Conservation (phyloP, 2,797 vertebrate species). For the Scomberomorus guttatus region DNA sequence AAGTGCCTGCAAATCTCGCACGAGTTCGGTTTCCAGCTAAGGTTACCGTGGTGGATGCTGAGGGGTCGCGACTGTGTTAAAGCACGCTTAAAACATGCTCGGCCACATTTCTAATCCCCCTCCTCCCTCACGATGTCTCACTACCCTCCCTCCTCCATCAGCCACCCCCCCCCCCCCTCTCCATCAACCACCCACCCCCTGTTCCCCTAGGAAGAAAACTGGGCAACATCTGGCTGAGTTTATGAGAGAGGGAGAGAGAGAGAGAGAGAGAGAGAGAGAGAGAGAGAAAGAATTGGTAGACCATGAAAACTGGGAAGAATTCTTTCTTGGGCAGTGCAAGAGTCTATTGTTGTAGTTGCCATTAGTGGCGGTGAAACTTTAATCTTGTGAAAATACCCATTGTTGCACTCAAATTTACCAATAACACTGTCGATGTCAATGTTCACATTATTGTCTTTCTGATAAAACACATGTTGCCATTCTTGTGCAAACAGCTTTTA, state of each 20-base stretch:
- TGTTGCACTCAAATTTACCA: constrained; percentile 65
- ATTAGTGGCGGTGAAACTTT: constrained; percentile 72
- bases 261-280: constrained; percentile 10
- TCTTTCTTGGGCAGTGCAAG: constrained; percentile 72
- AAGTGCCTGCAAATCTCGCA: constrained; percentile 33
- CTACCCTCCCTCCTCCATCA: constrained; percentile 47
- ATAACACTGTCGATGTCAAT: constrained; percentile 40
- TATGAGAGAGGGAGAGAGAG: constrained; percentile 68
- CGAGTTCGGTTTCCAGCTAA: constrained; percentile 53
- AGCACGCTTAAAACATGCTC: constrained; percentile 78
- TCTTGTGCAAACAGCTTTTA: constrained; percentile 90
- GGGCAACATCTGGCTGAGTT: constrained; percentile 90
- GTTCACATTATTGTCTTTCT: constrained; percentile 51
- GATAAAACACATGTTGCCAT: constrained; percentile 59
- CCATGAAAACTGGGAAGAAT: constrained; percentile 82
- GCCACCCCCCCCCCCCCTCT: constrained; percentile 30
- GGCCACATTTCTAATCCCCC: constrained; percentile 74
- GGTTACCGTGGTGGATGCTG: constrained; percentile 63
- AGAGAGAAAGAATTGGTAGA: constrained; percentile 79
- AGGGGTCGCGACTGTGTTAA: constrained; percentile 61
- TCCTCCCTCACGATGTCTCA: constrained; percentile 63
- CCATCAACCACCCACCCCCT: constrained; percentile 32
- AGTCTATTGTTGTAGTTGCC: constrained; percentile 78
- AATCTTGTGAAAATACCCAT: constrained; percentile 75
- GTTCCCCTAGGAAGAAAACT: constrained; percentile 82